A percentile compares a stretch with the other conserved stretches of the same genome.
Conservation (phyloP, 2,888 invertebrate species). For the Cephalotes varians region DNA sequence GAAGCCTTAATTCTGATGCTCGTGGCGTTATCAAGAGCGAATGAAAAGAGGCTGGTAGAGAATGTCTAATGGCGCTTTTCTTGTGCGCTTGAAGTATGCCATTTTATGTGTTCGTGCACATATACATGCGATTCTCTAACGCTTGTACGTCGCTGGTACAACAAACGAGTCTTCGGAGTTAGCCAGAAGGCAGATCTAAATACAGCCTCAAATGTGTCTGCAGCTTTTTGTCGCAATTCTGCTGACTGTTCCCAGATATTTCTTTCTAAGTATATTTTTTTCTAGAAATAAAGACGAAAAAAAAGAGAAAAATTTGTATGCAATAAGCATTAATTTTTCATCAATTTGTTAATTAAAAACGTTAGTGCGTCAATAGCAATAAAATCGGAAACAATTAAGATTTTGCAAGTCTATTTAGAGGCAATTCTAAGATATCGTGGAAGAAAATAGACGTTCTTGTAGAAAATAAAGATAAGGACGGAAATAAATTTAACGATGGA, state of each 20-base stretch:
- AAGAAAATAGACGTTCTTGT: not conserved
- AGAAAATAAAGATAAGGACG: not conserved
- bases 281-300: constrained; percentile 37
- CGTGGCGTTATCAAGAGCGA: not conserved
- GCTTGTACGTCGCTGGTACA: constrained; percentile 34
- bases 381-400: not conserved
- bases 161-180: constrained; percentile 71
- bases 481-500: not conserved
- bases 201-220: constrained; percentile 61
- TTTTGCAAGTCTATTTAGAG: not conserved
- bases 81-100: not conserved
- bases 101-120: constrained; percentile 33
- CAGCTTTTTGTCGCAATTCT: constrained; percentile 69
- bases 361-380: not conserved
- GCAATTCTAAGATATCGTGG: not conserved
- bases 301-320: constrained; percentile 62
- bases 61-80: constrained; percentile 37
- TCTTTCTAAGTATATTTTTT: constrained; percentile 42
- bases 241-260: constrained; percentile 61
- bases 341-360: constrained; percentile 4
- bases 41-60: not conserved
- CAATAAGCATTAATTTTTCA: constrained; percentile 61
- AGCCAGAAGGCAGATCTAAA: constrained; percentile 65
- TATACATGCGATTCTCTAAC: not conserved
- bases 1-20: constrained; percentile 29